These are phyloP conservation scores for Dryobates pubescens DNA, from an alignment of 2,797 vertebrate genomes.

Conservation along the genomic window DNA sequence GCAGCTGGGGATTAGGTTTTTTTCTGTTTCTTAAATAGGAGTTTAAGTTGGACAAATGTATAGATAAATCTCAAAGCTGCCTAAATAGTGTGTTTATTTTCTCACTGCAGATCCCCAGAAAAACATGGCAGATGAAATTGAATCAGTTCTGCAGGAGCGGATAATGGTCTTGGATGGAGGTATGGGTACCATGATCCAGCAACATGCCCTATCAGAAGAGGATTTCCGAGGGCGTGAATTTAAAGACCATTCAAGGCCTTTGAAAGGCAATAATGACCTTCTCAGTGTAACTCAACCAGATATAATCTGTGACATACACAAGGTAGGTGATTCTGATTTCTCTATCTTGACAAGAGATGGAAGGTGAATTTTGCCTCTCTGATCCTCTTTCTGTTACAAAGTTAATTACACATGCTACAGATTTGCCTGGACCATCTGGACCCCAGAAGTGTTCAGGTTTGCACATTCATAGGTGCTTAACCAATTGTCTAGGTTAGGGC, in stretches of 20 bases:
- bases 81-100: background rate
- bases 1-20: background rate
- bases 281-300: constrained; percentile 92
- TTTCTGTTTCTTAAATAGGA: background rate
- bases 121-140: constrained; percentile 81
- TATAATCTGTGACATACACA: constrained; percentile 90
- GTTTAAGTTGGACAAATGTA: background rate
- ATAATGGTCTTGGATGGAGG: constrained; percentile 95
- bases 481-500: too few species aligned
- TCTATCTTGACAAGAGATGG: background rate
- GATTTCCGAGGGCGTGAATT: constrained; percentile 90
- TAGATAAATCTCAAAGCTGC: background rate
- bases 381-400: background rate
- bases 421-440: too few species aligned
- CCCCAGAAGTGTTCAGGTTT: too few species aligned
- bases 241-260: constrained; percentile 82
- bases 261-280: constrained; percentile 96
- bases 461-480: too few species aligned
- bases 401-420: too few species aligned
- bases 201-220: constrained; percentile 82
- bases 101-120: constrained; percentile 34
- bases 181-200: constrained; percentile 98
- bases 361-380: background rate
- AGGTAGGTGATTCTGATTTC: constrained; percentile 79
- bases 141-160: constrained; percentile 81